Evolutionary conservation across 2,113 vertebrate genomes (phyloP).

Genomic region (Tachuris rubrigastra): DNA sequence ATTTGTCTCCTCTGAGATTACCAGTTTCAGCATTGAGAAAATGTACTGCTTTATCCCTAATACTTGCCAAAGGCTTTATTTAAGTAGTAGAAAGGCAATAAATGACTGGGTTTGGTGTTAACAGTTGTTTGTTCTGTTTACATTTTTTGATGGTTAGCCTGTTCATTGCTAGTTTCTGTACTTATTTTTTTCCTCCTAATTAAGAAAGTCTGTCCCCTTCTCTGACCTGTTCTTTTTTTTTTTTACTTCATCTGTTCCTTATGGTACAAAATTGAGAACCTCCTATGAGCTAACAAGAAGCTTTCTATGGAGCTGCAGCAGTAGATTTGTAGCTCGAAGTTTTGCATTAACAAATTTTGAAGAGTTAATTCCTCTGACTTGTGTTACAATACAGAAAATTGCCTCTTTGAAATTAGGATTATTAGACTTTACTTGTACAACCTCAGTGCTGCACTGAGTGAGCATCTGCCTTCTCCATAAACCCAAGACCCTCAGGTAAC

Average conservation of each 20-base stretch:
- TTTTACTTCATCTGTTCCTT: not conserved
- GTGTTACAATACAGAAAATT: not conserved
- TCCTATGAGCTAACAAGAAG: not conserved
- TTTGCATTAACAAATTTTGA: not conserved
- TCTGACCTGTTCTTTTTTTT: not conserved
- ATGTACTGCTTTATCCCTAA: not conserved
- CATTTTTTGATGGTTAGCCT: not conserved
- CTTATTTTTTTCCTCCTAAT: conserved; percentile 24
- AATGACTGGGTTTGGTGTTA: not conserved
- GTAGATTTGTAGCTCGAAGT: not conserved
- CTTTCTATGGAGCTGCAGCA: not conserved
- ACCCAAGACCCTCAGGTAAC: not conserved
- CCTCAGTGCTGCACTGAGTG: not conserved
- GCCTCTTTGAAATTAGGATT: not conserved
- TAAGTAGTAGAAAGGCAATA: conserved; percentile 7
- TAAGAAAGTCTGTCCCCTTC: not conserved
- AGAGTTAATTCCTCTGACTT: not conserved
- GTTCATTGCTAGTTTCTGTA: conserved; percentile 36
- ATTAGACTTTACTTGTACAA: not conserved
- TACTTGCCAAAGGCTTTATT: conserved; percentile 15
- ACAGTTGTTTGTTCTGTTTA: conserved; percentile 20
- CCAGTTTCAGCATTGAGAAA: not conserved
- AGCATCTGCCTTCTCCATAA: not conserved
- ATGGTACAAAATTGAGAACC: not conserved
- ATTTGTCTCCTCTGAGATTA: conserved; percentile 22